Base-by-base conservation (phyloP, 2,113 vertebrate genomes). In the Numenius arquata region DNA sequence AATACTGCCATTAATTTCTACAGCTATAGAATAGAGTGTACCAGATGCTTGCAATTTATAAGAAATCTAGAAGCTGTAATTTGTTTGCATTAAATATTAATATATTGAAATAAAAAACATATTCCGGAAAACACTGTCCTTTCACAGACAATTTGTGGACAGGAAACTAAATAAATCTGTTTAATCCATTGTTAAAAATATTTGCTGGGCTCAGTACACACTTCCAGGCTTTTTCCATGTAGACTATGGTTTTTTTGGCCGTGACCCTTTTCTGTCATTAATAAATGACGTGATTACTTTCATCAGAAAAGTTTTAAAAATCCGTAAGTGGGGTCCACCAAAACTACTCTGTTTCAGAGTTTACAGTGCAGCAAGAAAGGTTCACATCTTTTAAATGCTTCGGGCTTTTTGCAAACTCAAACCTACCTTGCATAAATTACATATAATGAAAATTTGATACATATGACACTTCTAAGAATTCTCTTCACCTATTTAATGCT, bases 51-150 rank as follows among this genome's bases (percentile, higher is more conserved):
- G 67, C 62, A 94, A 92, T 95, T 89, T 95, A 43, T 83, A 80
- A 81, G 74, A 89, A 89, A 88, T 80, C 41, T 85, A 80, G 81
- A 82, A 71, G n/a, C n/a, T 91, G 63, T 80, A 89, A 89, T 95
- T 95, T 92, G 48, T 79, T 93, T 93, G 29, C 81, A 88, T 94
- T 93, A 95, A 96, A 92, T 95, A 92, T 94, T 94, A 95, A 89
- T 93, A 65, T n/a, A 79, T 65, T 85, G 61, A 87, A 92, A 95
- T 85, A 95, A 85, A 92, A 83, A 95, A 63, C 65, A 76, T 76
- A 55, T 89, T 88, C 55, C 1, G 1, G 75, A 93, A 95, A 95
- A 88, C 23, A 50, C 26, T 89, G 45, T 27, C 58, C 62, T 91
- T 93, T 94, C 53, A 74, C 40, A 81, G 83, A 86, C n/a, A 77